Evolutionary conservation across 1,140 invertebrate species (phyloP).

Genomic region (Oncopeltus fasciatus): DNA sequence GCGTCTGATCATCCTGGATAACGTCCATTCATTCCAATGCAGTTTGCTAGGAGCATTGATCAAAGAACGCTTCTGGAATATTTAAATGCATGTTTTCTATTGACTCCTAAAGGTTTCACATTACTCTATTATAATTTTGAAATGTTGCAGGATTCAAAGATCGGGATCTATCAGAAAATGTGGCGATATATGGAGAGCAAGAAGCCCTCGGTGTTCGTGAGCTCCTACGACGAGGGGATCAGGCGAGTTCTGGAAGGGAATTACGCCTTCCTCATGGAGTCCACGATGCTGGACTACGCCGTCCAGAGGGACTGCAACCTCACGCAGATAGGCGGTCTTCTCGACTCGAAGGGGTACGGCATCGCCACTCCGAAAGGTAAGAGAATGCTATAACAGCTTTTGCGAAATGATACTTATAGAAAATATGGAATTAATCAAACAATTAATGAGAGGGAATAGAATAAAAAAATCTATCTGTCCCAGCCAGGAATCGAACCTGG

Average conservation of each 20-base stretch:
- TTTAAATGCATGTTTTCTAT: too few species aligned
- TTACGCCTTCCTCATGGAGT: slow-evolving; percentile 92
- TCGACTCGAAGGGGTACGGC: slow-evolving; percentile 71
- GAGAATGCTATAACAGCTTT: neutral
- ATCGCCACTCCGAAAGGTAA: slow-evolving; percentile 38
- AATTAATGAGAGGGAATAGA: too few species aligned
- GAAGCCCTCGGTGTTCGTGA: slow-evolving; percentile 57
- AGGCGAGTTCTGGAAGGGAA: slow-evolving; percentile 52
- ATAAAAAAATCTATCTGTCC: too few species aligned
- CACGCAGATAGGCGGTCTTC: slow-evolving; percentile 78
- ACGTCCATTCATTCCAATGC: too few species aligned
- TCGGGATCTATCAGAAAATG: slow-evolving; percentile 76
- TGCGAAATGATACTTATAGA: too few species aligned
- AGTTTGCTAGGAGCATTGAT: too few species aligned
- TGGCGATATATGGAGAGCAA: slow-evolving; percentile 70
- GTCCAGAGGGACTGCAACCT: slow-evolving; percentile 83
- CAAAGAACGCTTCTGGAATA: too few species aligned
- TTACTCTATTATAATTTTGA: too few species aligned
- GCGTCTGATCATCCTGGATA: too few species aligned
- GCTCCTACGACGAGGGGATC: slow-evolving; percentile 64
- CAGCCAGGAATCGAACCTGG: too few species aligned
- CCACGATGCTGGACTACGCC: slow-evolving; percentile 79
- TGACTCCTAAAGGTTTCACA: too few species aligned
- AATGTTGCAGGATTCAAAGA: slow-evolving; percentile 68
- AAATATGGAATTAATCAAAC: too few species aligned